phyloP scores from a whole-genome alignment of 2,888 invertebrate species.

The Tethea ocularis region DNA sequence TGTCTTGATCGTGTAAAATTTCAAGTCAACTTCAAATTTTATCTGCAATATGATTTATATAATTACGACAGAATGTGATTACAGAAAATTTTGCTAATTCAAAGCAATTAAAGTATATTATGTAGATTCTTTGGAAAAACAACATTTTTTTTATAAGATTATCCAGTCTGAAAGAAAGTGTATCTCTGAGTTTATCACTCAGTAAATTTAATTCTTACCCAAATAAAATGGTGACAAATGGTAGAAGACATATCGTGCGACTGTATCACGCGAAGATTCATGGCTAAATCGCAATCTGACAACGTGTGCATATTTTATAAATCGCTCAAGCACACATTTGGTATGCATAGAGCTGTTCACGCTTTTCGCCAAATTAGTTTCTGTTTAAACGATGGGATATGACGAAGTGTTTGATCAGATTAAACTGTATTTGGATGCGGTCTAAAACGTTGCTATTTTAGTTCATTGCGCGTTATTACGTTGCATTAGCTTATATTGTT shows the following conservation, averaged over 20 bases:
- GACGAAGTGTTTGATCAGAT: constrained; percentile 46
- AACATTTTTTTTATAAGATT: no score
- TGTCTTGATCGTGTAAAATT: not conserved
- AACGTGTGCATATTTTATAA: constrained; percentile 73
- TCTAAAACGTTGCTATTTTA: constrained; percentile 4
- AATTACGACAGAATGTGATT: not conserved
- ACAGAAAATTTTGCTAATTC: no score
- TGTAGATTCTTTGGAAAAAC: no score
- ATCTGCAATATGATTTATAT: not conserved
- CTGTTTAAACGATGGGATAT: constrained; percentile 39
- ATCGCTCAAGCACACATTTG: constrained; percentile 63
- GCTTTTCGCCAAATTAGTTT: constrained; percentile 61
- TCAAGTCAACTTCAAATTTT: not conserved
- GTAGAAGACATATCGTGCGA: constrained; percentile 11
- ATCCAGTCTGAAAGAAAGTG: no score
- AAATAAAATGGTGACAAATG: not conserved
- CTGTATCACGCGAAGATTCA: constrained; percentile 45
- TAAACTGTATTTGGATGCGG: constrained; percentile 30
- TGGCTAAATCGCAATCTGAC: constrained; percentile 61
- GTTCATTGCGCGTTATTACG: not conserved
- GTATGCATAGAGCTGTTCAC: constrained; percentile 61
- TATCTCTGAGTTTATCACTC: no score
- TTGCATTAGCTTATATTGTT: not conserved
- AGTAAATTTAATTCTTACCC: not conserved
- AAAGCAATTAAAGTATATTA: not conserved